phyloP scores from a whole-genome alignment of 1,140 invertebrate species.

The Bombus confusus region DNA sequence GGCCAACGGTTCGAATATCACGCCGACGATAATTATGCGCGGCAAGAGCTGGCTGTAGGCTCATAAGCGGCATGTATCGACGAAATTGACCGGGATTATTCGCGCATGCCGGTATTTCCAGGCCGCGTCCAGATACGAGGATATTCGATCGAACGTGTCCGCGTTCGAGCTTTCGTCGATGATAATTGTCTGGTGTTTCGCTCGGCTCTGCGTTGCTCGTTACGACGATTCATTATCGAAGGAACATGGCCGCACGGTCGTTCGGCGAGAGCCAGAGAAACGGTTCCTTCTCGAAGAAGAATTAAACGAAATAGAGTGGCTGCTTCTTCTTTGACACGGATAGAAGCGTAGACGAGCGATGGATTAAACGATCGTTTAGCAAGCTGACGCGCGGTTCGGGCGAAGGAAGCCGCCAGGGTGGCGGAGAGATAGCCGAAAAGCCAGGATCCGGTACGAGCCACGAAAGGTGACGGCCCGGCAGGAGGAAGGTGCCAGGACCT shows the following conservation, averaged over 20 bases:
- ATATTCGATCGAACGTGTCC: not conserved
- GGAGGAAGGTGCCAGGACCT: constrained; percentile 56
- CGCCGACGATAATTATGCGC: constrained; percentile 22
- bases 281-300: not conserved
- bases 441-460: not conserved
- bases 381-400: not conserved
- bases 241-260: not conserved
- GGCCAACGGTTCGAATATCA: not conserved
- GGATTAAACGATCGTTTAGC: constrained; percentile 41
- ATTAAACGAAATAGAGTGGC: too few relatives aligned
- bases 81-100: constrained; percentile 32
- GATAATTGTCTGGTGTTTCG: constrained; percentile 17
- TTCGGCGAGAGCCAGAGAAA: not conserved
- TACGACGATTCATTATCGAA: not conserved
- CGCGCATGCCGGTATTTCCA: constrained; percentile 14
- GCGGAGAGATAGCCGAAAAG: not conserved
- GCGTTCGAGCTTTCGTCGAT: not conserved
- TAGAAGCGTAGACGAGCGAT: not conserved
- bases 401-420: not conserved
- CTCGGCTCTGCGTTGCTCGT: not conserved
- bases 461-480: constrained; percentile 29
- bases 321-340: not conserved
- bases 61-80: constrained; percentile 10
- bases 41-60: not conserved
- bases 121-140: not conserved